Evolutionary conservation across 2,797 vertebrate genomes (phyloP).

Genomic region (Gallinago stenura): DNA sequence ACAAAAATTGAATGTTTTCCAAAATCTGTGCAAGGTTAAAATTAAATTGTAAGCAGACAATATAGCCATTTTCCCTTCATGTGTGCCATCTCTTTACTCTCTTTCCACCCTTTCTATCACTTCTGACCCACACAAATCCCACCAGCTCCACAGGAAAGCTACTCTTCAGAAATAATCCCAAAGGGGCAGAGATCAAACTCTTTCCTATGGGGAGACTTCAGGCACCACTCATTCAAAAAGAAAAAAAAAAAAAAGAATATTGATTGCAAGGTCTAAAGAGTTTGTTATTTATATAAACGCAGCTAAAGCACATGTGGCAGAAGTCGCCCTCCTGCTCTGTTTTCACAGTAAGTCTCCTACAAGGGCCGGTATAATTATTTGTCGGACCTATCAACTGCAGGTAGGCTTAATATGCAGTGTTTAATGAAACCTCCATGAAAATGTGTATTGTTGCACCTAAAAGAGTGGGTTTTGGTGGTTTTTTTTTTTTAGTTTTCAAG

Average conservation of each 20-base stretch:
- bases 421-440: not conserved
- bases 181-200: not conserved
- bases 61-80: not conserved
- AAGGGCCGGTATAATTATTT: not conserved
- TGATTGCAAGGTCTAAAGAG: not conserved
- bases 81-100: not conserved
- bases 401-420: not conserved
- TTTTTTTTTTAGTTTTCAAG: not conserved
- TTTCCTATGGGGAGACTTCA: not conserved
- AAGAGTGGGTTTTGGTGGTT: not conserved
- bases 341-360: not conserved
- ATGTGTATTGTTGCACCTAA: not conserved
- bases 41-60: not conserved
- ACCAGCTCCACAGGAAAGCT: not conserved
- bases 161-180: not conserved
- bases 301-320: not conserved
- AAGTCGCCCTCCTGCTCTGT: not conserved
- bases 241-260: not conserved
- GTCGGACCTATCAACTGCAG: not conserved
- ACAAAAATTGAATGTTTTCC: not conserved
- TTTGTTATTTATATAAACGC: not conserved
- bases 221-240: not conserved
- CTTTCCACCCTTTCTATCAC: not conserved
- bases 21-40: conserved; percentile 27
- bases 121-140: not conserved